Evolutionary conservation across 2,888 invertebrate genomes (phyloP).

Genomic region (Acanthosepion esculentum): DNA sequence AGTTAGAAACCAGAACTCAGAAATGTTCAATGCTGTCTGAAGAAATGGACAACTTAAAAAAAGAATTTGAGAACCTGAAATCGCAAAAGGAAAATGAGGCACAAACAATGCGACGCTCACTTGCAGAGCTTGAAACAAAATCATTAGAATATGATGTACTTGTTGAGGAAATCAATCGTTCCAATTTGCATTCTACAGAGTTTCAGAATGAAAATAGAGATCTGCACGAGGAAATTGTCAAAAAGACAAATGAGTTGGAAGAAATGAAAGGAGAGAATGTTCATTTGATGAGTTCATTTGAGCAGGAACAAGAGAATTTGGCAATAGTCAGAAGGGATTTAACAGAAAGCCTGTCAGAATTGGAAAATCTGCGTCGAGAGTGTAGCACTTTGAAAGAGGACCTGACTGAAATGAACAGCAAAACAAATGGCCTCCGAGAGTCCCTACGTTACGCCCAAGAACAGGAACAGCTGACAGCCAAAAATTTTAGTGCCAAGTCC

Average conservation of each 20-base stretch:
- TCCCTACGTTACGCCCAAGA: neutral
- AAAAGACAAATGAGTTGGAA: neutral
- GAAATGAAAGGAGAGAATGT: neutral
- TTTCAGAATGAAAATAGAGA: neutral
- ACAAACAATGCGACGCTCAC: neutral
- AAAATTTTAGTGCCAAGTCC: neutral
- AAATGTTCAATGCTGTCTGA: neutral
- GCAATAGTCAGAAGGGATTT: neutral
- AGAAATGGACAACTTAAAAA: neutral
- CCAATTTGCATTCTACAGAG: neutral
- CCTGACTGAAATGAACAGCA: neutral
- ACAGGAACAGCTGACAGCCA: neutral
- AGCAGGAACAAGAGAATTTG: neutral
- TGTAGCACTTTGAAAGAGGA: neutral
- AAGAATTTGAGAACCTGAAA: neutral
- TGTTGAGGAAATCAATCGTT: neutral
- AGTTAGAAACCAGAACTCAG: neutral
- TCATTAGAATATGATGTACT: neutral
- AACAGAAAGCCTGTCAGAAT: neutral
- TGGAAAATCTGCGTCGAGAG: neutral
- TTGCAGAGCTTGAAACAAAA: neutral
- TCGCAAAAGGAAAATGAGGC: neutral
- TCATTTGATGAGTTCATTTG: neutral
- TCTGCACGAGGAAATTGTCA: neutral
- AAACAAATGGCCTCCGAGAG: neutral